Evolutionary conservation across 2,797 vertebrate genomes (phyloP).

Genomic region (Euthynnus affinis): DNA sequence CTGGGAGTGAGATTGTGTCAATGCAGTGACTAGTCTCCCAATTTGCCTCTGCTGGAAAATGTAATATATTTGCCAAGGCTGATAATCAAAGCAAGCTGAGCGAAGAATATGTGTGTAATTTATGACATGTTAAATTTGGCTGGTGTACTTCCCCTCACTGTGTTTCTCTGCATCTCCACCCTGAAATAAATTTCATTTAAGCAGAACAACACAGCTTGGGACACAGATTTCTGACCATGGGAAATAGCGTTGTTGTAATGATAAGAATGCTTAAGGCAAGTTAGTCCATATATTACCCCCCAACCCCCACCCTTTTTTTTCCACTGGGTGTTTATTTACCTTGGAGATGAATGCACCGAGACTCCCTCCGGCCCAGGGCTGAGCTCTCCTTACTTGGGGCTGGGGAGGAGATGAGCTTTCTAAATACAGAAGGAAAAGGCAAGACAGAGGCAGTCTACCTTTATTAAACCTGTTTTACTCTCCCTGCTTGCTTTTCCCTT

Average conservation of each 20-base stretch:
- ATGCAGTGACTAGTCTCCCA: conserved; percentile 42
- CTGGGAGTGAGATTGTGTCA: conserved; percentile 53
- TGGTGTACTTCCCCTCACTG: conserved; percentile 37
- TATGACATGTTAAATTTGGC: conserved; percentile 76
- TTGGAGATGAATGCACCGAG: conserved; percentile 65
- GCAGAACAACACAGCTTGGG: conserved; percentile 58
- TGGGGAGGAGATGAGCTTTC: conserved; percentile 41
- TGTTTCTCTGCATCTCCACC: conserved; percentile 53
- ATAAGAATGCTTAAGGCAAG: conserved; percentile 66
- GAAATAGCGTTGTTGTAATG: conserved; percentile 73
- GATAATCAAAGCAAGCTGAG: conserved; percentile 78
- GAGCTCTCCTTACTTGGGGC: conserved; percentile 40
- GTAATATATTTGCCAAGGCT: conserved; percentile 52
- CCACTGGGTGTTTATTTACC: conserved; percentile 73
- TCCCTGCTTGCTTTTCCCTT: conserved; percentile 28
- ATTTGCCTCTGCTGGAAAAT: conserved; percentile 65
- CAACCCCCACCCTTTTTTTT: background rate
- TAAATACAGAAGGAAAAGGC: conserved; percentile 28
- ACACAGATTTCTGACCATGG: conserved; percentile 65
- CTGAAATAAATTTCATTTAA: conserved; percentile 67
- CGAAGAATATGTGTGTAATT: conserved; percentile 72
- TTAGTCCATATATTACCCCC: conserved; percentile 47
- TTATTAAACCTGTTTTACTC: conserved; percentile 18
- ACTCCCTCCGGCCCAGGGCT: conserved; percentile 35
- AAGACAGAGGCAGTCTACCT: too few species aligned